Percentiles rank a stretch among this genome's conserved stretches.
Conservation (phyloP, 2,888 invertebrate species). For the Xanthorhoe spadicearia region DNA sequence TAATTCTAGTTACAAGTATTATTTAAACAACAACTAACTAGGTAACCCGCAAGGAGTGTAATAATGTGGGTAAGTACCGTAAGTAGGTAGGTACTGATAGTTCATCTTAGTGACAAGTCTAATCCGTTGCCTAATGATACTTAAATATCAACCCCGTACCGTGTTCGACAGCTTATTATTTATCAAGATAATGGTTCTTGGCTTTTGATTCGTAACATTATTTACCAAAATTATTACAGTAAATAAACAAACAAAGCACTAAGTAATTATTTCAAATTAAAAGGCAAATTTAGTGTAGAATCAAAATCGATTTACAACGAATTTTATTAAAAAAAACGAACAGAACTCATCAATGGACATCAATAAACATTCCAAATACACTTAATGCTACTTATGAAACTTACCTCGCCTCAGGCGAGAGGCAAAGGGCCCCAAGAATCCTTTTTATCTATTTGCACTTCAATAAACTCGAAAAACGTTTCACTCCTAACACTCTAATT, state of each 20-base stretch:
- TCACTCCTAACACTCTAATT: slow-evolving; percentile 48
- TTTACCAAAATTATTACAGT: neutral
- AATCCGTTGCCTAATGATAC: neutral
- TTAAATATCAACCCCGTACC: neutral
- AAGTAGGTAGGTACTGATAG: no score
- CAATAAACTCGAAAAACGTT: slow-evolving; percentile 57
- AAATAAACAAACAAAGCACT: neutral
- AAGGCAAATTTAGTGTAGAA: neutral
- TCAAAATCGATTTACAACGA: slow-evolving; percentile 15
- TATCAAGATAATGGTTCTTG: neutral
- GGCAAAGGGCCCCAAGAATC: slow-evolving; percentile 59
- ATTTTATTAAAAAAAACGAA: slow-evolving; percentile 9
- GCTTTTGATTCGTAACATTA: neutral
- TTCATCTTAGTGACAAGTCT: neutral
- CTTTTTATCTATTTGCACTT: slow-evolving; percentile 62
- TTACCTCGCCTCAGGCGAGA: slow-evolving; percentile 67
- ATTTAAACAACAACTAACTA: neutral
- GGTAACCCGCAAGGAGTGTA: neutral
- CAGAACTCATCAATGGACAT: slow-evolving; percentile 22
- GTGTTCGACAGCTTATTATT: neutral
- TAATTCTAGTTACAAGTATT: neutral
- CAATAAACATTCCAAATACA: slow-evolving; percentile 34
- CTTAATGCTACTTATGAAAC: slow-evolving; percentile 56
- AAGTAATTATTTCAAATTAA: neutral
- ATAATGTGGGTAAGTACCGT: slow-evolving; percentile 1